Evolutionary conservation across 2,113 vertebrate species (phyloP).

Genomic region (Malurus melanocephalus): DNA sequence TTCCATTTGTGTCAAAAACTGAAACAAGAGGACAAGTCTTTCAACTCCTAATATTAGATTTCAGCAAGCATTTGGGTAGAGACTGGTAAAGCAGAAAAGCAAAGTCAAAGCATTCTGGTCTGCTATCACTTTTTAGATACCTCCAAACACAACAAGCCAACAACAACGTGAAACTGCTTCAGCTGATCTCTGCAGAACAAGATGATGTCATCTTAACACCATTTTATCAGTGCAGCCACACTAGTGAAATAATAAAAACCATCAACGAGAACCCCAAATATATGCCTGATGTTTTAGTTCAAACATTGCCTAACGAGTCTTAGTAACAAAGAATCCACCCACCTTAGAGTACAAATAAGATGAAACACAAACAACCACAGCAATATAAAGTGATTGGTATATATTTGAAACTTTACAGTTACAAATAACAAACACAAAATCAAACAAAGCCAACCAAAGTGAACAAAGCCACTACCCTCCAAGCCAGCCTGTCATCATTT

Average conservation of each 20-base stretch:
- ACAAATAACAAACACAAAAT: neutral
- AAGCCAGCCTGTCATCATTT: neutral
- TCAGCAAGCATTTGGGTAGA: neutral
- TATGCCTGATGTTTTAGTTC: neutral
- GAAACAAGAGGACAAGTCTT: neutral
- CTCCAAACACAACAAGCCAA: neutral
- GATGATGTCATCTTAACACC: neutral
- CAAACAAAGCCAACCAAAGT: neutral
- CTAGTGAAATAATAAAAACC: neutral
- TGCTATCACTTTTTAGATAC: neutral
- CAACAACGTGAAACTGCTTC: neutral
- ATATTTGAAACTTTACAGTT: neutral
- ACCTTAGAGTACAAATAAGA: neutral
- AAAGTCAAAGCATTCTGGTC: neutral
- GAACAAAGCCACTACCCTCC: neutral
- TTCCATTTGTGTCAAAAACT: neutral
- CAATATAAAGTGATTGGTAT: neutral
- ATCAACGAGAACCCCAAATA: neutral
- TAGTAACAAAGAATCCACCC: neutral
- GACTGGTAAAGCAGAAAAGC: neutral
- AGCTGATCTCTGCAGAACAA: neutral
- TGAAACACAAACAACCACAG: neutral
- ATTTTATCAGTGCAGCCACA: neutral
- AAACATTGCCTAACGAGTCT: neutral
- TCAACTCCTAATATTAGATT: neutral